phyloP scores from a whole-genome alignment of 1,140 invertebrate genomes.

The Papilio glaucus region DNA sequence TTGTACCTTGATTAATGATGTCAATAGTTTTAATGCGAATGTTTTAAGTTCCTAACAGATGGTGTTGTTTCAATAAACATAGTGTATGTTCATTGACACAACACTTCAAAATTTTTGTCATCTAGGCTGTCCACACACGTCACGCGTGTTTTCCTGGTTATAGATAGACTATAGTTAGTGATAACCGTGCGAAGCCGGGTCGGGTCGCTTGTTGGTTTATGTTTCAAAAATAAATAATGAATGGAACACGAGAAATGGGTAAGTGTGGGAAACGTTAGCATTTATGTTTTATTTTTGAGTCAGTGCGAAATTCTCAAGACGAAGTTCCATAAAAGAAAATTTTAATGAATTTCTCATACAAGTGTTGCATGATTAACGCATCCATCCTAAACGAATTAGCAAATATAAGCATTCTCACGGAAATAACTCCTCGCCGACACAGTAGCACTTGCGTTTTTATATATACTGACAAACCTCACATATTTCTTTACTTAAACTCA shows the following conservation, averaged over 20 bases:
- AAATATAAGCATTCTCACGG: not conserved
- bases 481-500: not conserved
- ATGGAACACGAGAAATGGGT: not conserved
- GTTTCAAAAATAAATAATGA: not conserved
- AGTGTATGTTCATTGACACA: no score
- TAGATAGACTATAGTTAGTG: no score
- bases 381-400: slow-evolving; percentile 12
- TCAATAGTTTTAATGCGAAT: no score
- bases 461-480: not conserved
- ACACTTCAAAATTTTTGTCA: no score
- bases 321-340: not conserved
- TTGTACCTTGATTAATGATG: no score
- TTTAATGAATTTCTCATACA: slow-evolving; percentile 16
- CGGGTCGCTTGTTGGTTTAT: not conserved
- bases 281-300: slow-evolving; percentile 1
- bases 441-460: not conserved
- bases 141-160: no score
- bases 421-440: not conserved
- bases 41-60: no score
- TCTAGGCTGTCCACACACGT: no score
- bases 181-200: not conserved
- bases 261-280: not conserved
- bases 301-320: slow-evolving; percentile 1
- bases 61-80: no score
- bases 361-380: not conserved